phyloP scores from a whole-genome alignment of 2,797 vertebrate genomes.

The Neoniphon sammara region DNA sequence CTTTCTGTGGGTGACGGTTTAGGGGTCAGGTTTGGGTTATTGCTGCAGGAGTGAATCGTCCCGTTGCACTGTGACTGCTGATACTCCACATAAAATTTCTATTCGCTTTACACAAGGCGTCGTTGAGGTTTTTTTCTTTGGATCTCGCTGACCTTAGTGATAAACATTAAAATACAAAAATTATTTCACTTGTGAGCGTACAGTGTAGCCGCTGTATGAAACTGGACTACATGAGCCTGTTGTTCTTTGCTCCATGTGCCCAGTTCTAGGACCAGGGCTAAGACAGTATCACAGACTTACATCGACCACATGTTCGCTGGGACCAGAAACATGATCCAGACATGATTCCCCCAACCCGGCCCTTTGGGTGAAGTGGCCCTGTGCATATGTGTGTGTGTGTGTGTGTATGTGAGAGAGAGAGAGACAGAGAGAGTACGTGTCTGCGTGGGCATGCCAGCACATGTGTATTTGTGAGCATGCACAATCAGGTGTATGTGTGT shows the following conservation, averaged over 20 bases:
- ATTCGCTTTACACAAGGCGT: slow-evolving; percentile 55
- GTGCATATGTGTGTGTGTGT: slow-evolving; percentile 28
- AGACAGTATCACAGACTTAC: slow-evolving; percentile 64
- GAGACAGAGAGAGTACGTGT: too few species aligned
- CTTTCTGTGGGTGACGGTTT: slow-evolving; percentile 69
- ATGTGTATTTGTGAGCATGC: slow-evolving; percentile 19
- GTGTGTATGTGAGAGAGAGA: too few species aligned
- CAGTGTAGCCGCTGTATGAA: background rate
- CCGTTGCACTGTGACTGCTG: slow-evolving; percentile 43
- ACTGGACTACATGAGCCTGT: slow-evolving; percentile 20
- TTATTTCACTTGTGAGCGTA: slow-evolving; percentile 3
- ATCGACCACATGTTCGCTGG: slow-evolving; percentile 77
- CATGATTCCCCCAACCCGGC: slow-evolving; percentile 73
- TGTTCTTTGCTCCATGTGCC: slow-evolving; percentile 32
- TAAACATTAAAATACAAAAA: background rate
- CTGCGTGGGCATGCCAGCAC: background rate
- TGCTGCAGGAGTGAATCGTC: slow-evolving; percentile 43
- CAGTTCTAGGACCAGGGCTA: slow-evolving; percentile 35
- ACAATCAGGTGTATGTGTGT: slow-evolving; percentile 37
- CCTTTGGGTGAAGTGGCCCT: slow-evolving; percentile 63
- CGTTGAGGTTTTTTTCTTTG: slow-evolving; percentile 49
- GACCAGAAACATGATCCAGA: slow-evolving; percentile 82
- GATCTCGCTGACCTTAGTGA: slow-evolving; percentile 35
- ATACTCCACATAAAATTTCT: slow-evolving; percentile 61
- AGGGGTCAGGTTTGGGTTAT: slow-evolving; percentile 75